These are phyloP conservation scores for Drosophila macrospina DNA, from an alignment of 2,888 invertebrate genomes.

Conservation along the genomic window DNA sequence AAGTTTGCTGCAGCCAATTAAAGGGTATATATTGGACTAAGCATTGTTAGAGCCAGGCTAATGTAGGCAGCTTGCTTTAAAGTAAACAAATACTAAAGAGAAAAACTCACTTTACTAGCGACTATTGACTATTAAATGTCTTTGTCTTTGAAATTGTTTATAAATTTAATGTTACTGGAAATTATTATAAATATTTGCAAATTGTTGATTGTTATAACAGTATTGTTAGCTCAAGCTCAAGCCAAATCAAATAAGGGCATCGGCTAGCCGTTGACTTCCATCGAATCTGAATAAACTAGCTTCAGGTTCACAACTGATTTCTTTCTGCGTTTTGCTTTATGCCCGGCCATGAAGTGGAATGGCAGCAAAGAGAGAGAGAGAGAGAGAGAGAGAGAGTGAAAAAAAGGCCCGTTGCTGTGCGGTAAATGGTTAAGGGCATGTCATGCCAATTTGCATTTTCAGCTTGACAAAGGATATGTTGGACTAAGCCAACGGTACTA, in stretches of 20 bases:
- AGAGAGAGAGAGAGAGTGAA: too few relatives aligned
- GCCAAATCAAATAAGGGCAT: conserved; percentile 24
- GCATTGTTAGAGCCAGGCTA: background rate
- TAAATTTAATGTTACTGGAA: too few relatives aligned
- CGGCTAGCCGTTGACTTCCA: conserved; percentile 1
- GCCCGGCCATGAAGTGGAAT: conserved; percentile 42
- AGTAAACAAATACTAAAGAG: background rate
- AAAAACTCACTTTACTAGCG: background rate
- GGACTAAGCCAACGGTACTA: conserved; percentile 46
- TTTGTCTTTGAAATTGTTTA: too few relatives aligned
- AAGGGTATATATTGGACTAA: conserved; percentile 26
- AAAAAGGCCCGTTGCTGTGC: conserved; percentile 37
- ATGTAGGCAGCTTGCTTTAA: too few relatives aligned
- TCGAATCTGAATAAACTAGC: conserved; percentile 7
- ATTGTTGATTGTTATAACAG: too few relatives aligned
- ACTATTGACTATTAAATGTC: too few relatives aligned
- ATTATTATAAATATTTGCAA: too few relatives aligned
- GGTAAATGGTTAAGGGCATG: conserved; percentile 77
- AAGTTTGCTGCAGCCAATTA: conserved; percentile 20
- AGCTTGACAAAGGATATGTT: conserved; percentile 77
- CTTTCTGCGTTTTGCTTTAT: conserved; percentile 77
- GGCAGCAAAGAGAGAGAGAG: too few relatives aligned
- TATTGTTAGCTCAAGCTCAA: too few relatives aligned
- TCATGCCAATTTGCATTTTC: conserved; percentile 80
- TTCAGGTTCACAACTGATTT: conserved; percentile 63